Evolutionary conservation across 2,797 vertebrate species (phyloP).

Genomic region (Gambusia yucatana): DNA sequence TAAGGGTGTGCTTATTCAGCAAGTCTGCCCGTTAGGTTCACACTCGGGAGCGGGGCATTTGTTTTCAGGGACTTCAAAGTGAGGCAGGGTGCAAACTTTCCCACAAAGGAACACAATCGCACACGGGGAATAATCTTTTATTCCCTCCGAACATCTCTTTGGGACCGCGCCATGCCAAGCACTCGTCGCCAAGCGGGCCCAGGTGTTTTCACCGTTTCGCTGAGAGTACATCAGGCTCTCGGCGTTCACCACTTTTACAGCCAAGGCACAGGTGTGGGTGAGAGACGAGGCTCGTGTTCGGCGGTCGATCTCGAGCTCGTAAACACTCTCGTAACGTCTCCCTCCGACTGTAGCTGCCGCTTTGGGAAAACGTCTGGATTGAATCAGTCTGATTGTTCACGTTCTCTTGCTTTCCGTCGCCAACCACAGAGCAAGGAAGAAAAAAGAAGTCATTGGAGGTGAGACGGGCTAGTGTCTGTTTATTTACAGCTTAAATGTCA

Average conservation of each 20-base stretch:
- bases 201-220: slow-evolving; percentile 67
- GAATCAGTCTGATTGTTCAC: background rate
- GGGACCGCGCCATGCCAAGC: slow-evolving; percentile 19
- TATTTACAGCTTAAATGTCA: slow-evolving; percentile 55
- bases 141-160: slow-evolving; percentile 19
- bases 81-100: slow-evolving; percentile 34
- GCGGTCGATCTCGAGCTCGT: background rate
- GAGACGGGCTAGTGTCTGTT: slow-evolving; percentile 25
- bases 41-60: slow-evolving; percentile 50
- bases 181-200: slow-evolving; percentile 61
- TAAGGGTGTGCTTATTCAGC: slow-evolving; percentile 26
- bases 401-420: background rate
- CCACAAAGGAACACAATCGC: background rate
- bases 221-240: slow-evolving; percentile 43
- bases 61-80: slow-evolving; percentile 57
- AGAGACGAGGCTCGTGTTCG: slow-evolving; percentile 44
- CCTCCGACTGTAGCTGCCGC: slow-evolving; percentile 2
- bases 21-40: slow-evolving; percentile 45
- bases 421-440: slow-evolving; percentile 10
- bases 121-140: slow-evolving; percentile 35
- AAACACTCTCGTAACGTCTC: slow-evolving; percentile 23
- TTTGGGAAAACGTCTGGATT: slow-evolving; percentile 2
- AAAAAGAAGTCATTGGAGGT: slow-evolving; percentile 6
- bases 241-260: slow-evolving; percentile 55
- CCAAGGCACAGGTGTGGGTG: slow-evolving; percentile 61